A percentile compares a stretch with the other conserved stretches of the same genome.
These are phyloP conservation scores for Mastomys natalensis DNA, from an alignment of 2,113 vertebrate genomes.

Conservation along the genomic window DNA sequence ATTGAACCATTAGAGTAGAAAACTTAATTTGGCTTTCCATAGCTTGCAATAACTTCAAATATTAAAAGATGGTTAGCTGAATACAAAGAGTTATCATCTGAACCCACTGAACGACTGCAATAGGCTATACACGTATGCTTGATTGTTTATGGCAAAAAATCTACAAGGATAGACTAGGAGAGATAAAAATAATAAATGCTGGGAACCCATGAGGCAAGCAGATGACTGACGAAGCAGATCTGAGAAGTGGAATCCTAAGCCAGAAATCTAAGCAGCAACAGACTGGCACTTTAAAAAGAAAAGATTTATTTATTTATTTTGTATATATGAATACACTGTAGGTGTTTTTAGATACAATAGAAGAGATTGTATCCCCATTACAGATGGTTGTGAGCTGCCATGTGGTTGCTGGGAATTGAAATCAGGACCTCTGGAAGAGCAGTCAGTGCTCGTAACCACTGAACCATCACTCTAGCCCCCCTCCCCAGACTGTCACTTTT, in stretches of 20 bases:
- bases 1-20: background rate
- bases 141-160: background rate
- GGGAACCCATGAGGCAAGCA: background rate
- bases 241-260: background rate
- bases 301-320: too few relatives aligned
- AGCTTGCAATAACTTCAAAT: background rate
- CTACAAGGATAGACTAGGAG: background rate
- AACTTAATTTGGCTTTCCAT: background rate
- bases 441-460: too few relatives aligned
- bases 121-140: background rate
- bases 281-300: background rate
- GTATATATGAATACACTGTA: too few relatives aligned
- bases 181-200: background rate
- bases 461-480: too few relatives aligned
- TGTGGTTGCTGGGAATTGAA: too few relatives aligned
- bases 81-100: background rate
- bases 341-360: too few relatives aligned
- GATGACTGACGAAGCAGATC: background rate
- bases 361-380: too few relatives aligned
- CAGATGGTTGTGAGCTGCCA: too few relatives aligned
- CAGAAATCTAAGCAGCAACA: background rate
- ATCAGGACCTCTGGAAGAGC: too few relatives aligned
- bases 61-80: constrained; percentile 50
- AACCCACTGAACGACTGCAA: background rate
- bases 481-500: background rate